These are phyloP conservation scores for Brachypalpus laphriformis DNA, from an alignment of 2,888 invertebrate species.

Conservation along the genomic window DNA sequence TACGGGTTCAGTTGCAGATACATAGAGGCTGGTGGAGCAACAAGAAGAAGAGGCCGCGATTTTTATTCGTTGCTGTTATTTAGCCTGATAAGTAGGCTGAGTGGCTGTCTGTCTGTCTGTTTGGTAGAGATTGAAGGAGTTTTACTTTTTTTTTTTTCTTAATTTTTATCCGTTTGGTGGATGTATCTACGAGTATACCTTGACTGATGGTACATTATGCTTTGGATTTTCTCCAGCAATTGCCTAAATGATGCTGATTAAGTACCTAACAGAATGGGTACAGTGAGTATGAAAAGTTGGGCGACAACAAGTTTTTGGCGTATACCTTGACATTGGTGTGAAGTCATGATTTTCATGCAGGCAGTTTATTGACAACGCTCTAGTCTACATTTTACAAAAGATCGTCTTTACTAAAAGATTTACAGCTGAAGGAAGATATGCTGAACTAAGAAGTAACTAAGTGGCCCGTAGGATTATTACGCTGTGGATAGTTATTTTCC, in stretches of 20 bases:
- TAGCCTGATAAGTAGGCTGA: slow-evolving; percentile 72
- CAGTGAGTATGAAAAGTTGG: slow-evolving; percentile 22
- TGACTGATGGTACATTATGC: slow-evolving; percentile 51
- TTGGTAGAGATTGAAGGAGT: slow-evolving; percentile 57
- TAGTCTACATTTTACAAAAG: too few relatives aligned
- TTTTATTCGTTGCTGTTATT: slow-evolving; percentile 67
- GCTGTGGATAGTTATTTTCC: too few relatives aligned
- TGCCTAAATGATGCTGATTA: slow-evolving; percentile 67
- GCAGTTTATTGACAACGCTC: too few relatives aligned
- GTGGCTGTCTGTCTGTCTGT: slow-evolving; percentile 69
- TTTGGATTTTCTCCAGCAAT: slow-evolving; percentile 70
- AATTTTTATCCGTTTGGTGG: slow-evolving; percentile 27
- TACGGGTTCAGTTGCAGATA: slow-evolving; percentile 31
- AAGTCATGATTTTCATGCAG: too few relatives aligned
- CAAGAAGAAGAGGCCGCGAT: slow-evolving; percentile 47
- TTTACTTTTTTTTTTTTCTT: slow-evolving; percentile 10
- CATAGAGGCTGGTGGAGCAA: slow-evolving; percentile 5
- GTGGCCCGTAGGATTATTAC: too few relatives aligned
- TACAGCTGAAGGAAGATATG: too few relatives aligned
- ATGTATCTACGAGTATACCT: slow-evolving; percentile 38
- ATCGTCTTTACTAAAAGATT: too few relatives aligned
- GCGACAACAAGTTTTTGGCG: not conserved
- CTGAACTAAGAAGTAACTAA: too few relatives aligned
- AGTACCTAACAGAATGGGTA: slow-evolving; percentile 44
- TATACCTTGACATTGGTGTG: too few relatives aligned